These are phyloP conservation scores for Umimayanthus kanabou DNA, from an alignment of 92 coral and sea anemone genomes.

Conservation along the genomic window DNA sequence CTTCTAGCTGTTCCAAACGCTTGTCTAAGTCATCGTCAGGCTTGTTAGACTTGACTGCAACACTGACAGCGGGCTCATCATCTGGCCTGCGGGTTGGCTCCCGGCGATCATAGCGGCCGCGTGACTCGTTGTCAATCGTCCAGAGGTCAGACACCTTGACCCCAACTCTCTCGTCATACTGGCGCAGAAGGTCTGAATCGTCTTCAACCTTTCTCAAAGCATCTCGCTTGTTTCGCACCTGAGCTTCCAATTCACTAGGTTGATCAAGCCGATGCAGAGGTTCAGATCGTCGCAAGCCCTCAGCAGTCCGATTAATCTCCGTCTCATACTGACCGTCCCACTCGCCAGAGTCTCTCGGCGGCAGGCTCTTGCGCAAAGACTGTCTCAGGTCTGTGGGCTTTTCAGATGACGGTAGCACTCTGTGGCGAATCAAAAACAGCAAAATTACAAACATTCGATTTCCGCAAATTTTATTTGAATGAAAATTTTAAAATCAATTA, in stretches of 20 bases:
- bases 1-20: constrained; percentile 69
- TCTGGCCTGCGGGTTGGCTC: constrained; percentile 54
- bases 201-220: constrained; percentile 87
- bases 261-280: constrained; percentile 47
- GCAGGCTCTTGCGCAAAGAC: constrained; percentile 75
- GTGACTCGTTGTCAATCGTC: constrained; percentile 87
- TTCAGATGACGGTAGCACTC: constrained; percentile 73
- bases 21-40: constrained; percentile 61
- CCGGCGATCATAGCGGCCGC: constrained; percentile 59
- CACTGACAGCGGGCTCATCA: constrained; percentile 68
- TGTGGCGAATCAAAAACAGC: constrained; percentile 1
- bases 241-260: constrained; percentile 46
- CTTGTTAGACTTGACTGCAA: constrained; percentile 55
- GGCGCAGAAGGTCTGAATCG: constrained; percentile 60
- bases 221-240: constrained; percentile 67
- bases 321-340: constrained; percentile 44
- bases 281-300: constrained; percentile 45
- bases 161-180: constrained; percentile 84
- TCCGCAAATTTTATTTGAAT: neutral
- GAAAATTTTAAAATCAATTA: neutral
- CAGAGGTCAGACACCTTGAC: constrained; percentile 89
- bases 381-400: constrained; percentile 71
- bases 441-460: neutral
- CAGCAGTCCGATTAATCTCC: constrained; percentile 40
- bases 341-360: constrained; percentile 47